These are phyloP conservation scores for Oreochromis spilurus DNA, from an alignment of 2,113 vertebrate species.

Conservation along the genomic window DNA sequence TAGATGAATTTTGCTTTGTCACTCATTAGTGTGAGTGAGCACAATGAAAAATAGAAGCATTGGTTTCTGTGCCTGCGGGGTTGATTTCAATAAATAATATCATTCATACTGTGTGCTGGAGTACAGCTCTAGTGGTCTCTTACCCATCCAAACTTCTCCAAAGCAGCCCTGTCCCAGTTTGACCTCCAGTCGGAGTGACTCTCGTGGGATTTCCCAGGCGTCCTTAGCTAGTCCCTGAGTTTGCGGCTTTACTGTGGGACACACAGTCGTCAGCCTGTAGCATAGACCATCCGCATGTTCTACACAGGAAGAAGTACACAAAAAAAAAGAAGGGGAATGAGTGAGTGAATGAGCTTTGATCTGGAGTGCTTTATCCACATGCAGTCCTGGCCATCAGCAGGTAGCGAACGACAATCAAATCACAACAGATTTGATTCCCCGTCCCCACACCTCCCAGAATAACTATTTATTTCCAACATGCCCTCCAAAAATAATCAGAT, in stretches of 20 bases:
- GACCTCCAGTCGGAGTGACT: slow-evolving; percentile 91
- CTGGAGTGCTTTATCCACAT: neutral
- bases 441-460: neutral
- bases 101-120: neutral
- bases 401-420: neutral
- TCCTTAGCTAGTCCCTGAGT: slow-evolving; percentile 97
- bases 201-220: slow-evolving; percentile 97
- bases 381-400: neutral
- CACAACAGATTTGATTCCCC: neutral
- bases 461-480: neutral
- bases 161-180: slow-evolving; percentile 98
- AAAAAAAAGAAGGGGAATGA: neutral
- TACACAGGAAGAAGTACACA: slow-evolving; percentile 22
- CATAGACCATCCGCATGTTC: slow-evolving; percentile 95
- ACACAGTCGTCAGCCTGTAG: slow-evolving; percentile 91
- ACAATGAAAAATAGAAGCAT: neutral
- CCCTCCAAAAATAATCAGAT: neutral
- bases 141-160: slow-evolving; percentile 99
- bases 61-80: neutral
- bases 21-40: neutral
- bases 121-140: slow-evolving; percentile 33
- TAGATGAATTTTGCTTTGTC: neutral
- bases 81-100: neutral
- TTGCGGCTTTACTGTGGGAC: slow-evolving; percentile 97
- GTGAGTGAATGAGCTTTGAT: neutral